These are phyloP conservation scores for Trochalopteron elliotii DNA, from an alignment of 2,113 vertebrate genomes.

Conservation along the genomic window DNA sequence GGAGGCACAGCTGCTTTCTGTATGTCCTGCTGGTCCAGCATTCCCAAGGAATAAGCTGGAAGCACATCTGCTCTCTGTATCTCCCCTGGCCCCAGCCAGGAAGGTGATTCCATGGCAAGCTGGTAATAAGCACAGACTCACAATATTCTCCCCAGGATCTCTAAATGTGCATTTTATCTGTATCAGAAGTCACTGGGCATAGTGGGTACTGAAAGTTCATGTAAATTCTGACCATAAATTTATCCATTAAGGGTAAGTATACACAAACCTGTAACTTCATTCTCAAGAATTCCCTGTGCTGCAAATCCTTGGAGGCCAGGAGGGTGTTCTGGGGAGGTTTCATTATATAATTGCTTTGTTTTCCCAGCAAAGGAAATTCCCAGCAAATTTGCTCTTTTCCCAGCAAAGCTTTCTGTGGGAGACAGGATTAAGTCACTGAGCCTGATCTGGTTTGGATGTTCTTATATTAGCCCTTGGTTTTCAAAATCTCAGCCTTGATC, in stretches of 20 bases:
- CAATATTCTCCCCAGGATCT: not conserved
- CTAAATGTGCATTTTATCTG: not conserved
- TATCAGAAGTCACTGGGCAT: not conserved
- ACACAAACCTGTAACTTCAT: not conserved
- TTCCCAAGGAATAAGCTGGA: not conserved
- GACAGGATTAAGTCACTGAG: not conserved
- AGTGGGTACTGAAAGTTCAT: not conserved
- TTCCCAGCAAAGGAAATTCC: not conserved
- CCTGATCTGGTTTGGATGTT: not conserved
- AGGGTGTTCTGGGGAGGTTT: not conserved
- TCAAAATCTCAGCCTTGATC: not conserved
- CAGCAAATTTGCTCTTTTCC: not conserved
- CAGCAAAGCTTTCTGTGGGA: not conserved
- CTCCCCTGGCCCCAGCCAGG: not conserved
- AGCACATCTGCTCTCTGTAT: not conserved
- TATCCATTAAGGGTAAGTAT: not conserved
- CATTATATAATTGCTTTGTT: not conserved
- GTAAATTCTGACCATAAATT: not conserved
- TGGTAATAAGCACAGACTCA: not conserved
- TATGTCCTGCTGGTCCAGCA: not conserved
- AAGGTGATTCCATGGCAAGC: not conserved
- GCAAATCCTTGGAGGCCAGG: not conserved
- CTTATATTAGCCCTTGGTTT: not conserved
- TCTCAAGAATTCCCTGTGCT: not conserved
- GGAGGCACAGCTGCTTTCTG: not conserved